Conservation (phyloP, 2,888 invertebrate genomes). For the Chironomus tentans region DNA sequence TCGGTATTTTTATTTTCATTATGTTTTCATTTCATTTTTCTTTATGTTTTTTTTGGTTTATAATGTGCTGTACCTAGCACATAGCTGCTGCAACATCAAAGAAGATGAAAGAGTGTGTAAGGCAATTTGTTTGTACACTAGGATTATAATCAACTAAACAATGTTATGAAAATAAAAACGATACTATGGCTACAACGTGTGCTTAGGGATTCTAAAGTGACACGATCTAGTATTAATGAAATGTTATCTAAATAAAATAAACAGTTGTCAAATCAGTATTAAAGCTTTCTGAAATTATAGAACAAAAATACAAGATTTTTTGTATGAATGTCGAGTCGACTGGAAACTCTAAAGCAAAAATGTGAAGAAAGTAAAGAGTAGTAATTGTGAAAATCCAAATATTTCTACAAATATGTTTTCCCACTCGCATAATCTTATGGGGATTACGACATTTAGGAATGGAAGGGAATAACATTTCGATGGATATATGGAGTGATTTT, state of each 20-base stretch:
- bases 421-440: neutral
- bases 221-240: no score
- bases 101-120: neutral
- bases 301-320: neutral
- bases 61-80: neutral
- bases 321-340: neutral
- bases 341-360: no score
- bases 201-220: no score
- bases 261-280: no score
- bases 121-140: neutral
- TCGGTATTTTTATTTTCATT: neutral
- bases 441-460: slow-evolving; percentile 24
- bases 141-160: neutral
- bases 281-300: neutral
- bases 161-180: neutral
- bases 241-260: no score
- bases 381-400: slow-evolving; percentile 23
- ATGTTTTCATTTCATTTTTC: neutral
- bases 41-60: neutral
- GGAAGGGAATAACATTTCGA: neutral
- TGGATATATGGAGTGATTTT: neutral
- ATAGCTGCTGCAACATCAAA: neutral
- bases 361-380: no score
- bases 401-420: slow-evolving; percentile 24
- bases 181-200: no score